Conservation (phyloP, 2,797 vertebrate species). For the Liparis tanakae region DNA sequence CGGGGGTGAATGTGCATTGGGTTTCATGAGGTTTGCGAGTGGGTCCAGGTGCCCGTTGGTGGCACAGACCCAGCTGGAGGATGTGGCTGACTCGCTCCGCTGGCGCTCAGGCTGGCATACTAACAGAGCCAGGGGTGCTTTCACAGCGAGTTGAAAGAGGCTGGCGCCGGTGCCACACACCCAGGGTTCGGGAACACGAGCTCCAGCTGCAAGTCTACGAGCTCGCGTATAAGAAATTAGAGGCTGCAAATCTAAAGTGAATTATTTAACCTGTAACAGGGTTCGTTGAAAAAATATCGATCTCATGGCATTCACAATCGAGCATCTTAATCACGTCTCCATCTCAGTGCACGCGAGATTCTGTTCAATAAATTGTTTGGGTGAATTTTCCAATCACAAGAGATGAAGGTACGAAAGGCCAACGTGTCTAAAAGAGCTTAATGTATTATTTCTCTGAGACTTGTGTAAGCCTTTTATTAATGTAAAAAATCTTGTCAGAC, state of each 20-base stretch:
- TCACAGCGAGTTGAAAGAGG: slow-evolving; percentile 72
- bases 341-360: not conserved
- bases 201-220: slow-evolving; percentile 76
- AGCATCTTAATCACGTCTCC: slow-evolving; percentile 27
- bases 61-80: slow-evolving; percentile 79
- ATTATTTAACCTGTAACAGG: slow-evolving; percentile 28
- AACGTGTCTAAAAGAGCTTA: slow-evolving; percentile 64
- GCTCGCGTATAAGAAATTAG: slow-evolving; percentile 40
- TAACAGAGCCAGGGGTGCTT: slow-evolving; percentile 78
- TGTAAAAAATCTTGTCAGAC: slow-evolving; percentile 74
- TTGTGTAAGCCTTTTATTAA: slow-evolving; percentile 74
- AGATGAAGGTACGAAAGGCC: slow-evolving; percentile 63
- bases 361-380: slow-evolving; percentile 43
- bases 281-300: slow-evolving; percentile 45
- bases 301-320: slow-evolving; percentile 31
- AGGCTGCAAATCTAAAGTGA: slow-evolving; percentile 39
- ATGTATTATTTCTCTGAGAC: slow-evolving; percentile 67
- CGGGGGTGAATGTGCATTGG: slow-evolving; percentile 71
- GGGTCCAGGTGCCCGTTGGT: slow-evolving; percentile 79
- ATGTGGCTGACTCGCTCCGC: slow-evolving; percentile 70
- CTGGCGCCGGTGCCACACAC: slow-evolving; percentile 52
- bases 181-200: slow-evolving; percentile 64
- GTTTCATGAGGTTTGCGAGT: slow-evolving; percentile 66
- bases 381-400: slow-evolving; percentile 56
- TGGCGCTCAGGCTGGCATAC: slow-evolving; percentile 76